Base-by-base conservation (phyloP, 1,140 invertebrate genomes). In the Gerris buenoi region DNA sequence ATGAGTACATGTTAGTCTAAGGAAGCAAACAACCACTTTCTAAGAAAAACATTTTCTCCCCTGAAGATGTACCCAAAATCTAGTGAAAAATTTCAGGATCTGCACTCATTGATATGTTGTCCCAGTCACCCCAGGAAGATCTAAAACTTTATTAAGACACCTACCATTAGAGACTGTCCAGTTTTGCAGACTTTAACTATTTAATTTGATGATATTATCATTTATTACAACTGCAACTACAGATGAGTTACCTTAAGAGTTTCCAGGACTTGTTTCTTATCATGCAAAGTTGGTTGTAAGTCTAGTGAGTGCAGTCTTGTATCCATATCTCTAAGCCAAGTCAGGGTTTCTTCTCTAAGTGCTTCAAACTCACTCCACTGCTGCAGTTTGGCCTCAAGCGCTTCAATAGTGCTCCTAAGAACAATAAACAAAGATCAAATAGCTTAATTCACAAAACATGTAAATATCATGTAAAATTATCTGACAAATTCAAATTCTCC, bases 361-460 rank as follows among this genome's bases (percentile, higher is more conserved):
- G 81, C 81, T 75, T 97, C 93, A 79, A 93, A 96, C 73, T 95
- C 91, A 67, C 85, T 85, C 93, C 93, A 96, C 73, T 90, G 89
- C 71, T 91, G 86, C 1, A 95, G 79, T 74, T 93, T 93, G 25
- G 81, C 83, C 76, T 93, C 88, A 27, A 94, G 75, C 0, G 81
- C 79, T 70, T 89, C 86, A 66, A 93, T 89, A 0, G 87, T 89
- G 2, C 86, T 85, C 66, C 77, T 77, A 25, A 69, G 72, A 66
- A 65, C 5, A 46, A 46, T 10, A 46, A 46, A 46, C 18, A 46
- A 46, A 46, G 33, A 46, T 10, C 33, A 46, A 46, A 10, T 46
- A 46, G 18, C 5, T 46, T 46, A 46, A 5, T 10, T 18, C 33
- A 10, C 18, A 46, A 46, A 46, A 46, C 18, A 46, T 46, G 5